Evolutionary conservation across 2,113 vertebrate species (phyloP), one percentile per base, ranked within the genome.

Genomic region (Eulemur rufifrons): DNA sequence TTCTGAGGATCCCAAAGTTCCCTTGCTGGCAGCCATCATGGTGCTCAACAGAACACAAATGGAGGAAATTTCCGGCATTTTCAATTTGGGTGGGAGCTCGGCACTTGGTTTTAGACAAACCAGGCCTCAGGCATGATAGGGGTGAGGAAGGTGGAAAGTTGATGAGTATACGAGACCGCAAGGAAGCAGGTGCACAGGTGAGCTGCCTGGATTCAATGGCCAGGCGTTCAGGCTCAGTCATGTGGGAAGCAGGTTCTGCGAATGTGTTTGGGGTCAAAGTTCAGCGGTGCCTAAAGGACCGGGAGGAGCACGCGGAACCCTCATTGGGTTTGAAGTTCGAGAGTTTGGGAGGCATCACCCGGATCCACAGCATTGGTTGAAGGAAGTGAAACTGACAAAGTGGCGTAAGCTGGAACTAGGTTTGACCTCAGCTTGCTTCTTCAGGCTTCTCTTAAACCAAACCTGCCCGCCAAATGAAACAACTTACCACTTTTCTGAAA

Each of bases 51-150:
- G 77, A 27, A 47, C 23, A 74, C 32, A 76, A 97, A 4, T 52
- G 13, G 32, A 95, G 23, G 8, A 17, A 37, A 77, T 71, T 89
- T 86, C 39, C 54, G 50, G 27, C 64, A 93, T 97, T 92, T 94
- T 56, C 86, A 78, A 42, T 59, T 93, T 11, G 91, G 52, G 14
- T 32, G 17, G 45, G 71, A 66, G 45, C 73, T 83, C 39, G 89
- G 74, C 21, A 34, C 39, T 78, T 69, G n/a, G 0, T 61, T 61
- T 64, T 80, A 95, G 68, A 78, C 64, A 95, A 73, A 95, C 50
- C 20, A 42, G 29, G 34, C 37, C 42, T 68, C 78, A 50, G 83
- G 39, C 11, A 74, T 32, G 10, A 73, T 13, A 56, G 74, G 37
- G 29, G 6, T 93, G 32, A 29, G 82, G 54, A 69, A 56, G 45